These are phyloP conservation scores for Hassar affinis DNA, from an alignment of 2,113 vertebrate species.

Conservation along the genomic window DNA sequence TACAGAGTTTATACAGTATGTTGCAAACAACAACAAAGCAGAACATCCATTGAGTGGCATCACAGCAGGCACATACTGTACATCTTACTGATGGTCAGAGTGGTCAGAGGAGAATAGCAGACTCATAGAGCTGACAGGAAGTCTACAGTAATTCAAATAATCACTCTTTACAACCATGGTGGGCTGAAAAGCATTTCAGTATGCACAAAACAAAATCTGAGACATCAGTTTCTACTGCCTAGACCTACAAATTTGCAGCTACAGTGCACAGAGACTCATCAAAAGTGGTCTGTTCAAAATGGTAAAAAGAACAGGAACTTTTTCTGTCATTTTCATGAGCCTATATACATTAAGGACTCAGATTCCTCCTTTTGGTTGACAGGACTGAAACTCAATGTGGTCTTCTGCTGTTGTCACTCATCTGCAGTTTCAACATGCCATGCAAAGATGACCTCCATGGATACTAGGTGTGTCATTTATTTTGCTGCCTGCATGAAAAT, in stretches of 20 bases:
- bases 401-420: slow-evolving; percentile 2
- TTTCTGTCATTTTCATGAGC: background rate
- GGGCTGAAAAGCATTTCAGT: background rate
- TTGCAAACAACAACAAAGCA: background rate
- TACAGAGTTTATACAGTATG: background rate
- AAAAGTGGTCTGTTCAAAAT: background rate
- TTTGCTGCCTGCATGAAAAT: background rate
- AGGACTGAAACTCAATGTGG: background rate
- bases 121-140: background rate
- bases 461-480: background rate
- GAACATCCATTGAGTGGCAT: background rate
- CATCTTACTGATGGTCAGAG: background rate
- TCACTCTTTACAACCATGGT: background rate
- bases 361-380: background rate
- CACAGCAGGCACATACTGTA: background rate
- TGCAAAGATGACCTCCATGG: slow-evolving; percentile 1
- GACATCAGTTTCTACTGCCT: background rate
- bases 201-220: background rate
- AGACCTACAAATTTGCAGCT: background rate
- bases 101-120: background rate
- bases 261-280: background rate
- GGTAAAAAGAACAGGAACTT: background rate
- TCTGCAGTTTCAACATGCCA: background rate
- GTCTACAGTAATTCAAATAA: background rate
- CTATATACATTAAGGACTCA: background rate